These are phyloP conservation scores for Lepisosteus oculatus DNA, from an alignment of 2,113 vertebrate genomes.

Conservation along the genomic window DNA sequence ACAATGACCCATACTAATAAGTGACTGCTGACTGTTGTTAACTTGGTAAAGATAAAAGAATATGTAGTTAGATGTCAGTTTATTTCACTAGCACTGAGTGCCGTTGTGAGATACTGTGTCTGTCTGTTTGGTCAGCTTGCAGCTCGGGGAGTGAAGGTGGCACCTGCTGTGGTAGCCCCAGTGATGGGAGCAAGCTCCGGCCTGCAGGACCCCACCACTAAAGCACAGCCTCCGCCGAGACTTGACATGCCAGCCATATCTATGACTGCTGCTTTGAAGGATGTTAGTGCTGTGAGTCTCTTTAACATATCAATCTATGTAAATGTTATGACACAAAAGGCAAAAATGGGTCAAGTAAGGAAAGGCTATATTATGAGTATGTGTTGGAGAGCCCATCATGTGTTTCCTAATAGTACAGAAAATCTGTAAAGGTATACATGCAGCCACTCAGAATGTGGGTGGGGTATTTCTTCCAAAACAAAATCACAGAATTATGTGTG, in stretches of 20 bases:
- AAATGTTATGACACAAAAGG: no score
- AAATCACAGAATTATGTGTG: no score
- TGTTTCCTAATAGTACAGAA: no score
- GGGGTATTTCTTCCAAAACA: no score
- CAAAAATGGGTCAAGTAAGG: no score
- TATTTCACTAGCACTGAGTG: neutral
- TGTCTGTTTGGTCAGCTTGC: conserved; percentile 63
- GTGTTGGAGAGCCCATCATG: no score
- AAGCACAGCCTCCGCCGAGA: conserved; percentile 53
- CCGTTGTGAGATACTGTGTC: conserved; percentile 9
- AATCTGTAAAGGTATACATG: no score
- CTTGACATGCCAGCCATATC: conserved; percentile 72
- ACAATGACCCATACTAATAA: no score
- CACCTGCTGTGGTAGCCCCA: conserved; percentile 41
- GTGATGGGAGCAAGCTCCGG: conserved; percentile 45
- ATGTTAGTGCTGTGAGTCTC: conserved; percentile 84
- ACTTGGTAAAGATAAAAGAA: no score
- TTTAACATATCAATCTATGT: no score
- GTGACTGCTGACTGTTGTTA: neutral
- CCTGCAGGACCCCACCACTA: conserved; percentile 57
- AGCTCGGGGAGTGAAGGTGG: conserved; percentile 70
- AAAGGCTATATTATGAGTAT: no score
- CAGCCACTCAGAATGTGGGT: no score
- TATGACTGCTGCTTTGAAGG: conserved; percentile 90
- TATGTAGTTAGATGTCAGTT: neutral